These are phyloP conservation scores for Plodia interpunctella DNA, from an alignment of 1,140 invertebrate species.

Conservation along the genomic window DNA sequence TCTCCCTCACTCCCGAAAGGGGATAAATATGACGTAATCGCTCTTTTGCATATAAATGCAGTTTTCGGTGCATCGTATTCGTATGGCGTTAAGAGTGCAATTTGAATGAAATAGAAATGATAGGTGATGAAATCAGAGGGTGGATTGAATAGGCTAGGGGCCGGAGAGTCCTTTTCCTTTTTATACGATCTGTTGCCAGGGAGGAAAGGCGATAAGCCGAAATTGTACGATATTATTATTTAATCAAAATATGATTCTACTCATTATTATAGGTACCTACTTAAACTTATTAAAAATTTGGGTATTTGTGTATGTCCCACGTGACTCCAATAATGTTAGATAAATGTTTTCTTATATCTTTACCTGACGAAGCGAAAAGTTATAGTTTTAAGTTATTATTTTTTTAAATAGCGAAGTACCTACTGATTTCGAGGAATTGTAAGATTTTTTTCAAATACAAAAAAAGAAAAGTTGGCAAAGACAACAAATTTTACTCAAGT, in stretches of 20 bases:
- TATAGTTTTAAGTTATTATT: no score
- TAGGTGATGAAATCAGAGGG: constrained; percentile 14
- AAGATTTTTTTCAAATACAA: no score
- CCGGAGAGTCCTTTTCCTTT: background rate
- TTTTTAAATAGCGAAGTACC: no score
- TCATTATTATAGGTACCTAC: no score
- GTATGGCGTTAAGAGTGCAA: constrained; percentile 1
- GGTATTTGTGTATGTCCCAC: no score
- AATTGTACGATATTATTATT: background rate
- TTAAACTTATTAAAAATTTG: no score
- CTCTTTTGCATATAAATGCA: constrained; percentile 15
- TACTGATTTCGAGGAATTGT: no score
- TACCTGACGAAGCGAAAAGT: no score
- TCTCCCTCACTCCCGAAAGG: constrained; percentile 17
- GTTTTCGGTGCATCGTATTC: constrained; percentile 4
- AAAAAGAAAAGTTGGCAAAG: no score
- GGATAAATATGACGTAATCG: constrained; percentile 23
- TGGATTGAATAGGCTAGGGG: constrained; percentile 12
- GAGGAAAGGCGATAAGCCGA: background rate
- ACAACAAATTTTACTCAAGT: no score
- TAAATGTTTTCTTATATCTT: no score
- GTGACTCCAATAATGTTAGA: no score
- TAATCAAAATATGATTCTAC: background rate
- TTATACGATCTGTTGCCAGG: background rate
- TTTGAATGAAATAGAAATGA: background rate